phyloP scores from a whole-genome alignment of 2,888 invertebrate genomes.

The Rhagonycha fulva region DNA sequence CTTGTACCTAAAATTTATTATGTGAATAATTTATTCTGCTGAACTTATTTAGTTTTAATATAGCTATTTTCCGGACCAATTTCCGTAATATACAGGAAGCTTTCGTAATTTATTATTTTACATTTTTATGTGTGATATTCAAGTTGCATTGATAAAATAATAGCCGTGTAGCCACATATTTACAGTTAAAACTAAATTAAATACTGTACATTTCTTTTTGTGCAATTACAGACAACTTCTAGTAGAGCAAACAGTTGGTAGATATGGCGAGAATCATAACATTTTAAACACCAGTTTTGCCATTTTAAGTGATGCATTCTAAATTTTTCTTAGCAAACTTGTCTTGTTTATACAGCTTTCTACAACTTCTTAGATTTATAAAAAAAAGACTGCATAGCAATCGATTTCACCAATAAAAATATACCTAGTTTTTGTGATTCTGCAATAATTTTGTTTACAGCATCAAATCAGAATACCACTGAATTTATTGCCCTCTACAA shows the following conservation, averaged over 20 bases:
- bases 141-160: background rate
- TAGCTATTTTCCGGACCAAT: background rate
- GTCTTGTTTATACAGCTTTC: background rate
- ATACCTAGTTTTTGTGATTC: background rate
- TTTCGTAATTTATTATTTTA: background rate
- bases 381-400: background rate
- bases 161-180: background rate
- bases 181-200: background rate
- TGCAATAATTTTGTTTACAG: background rate
- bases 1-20: slow-evolving; percentile 65
- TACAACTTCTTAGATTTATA: background rate
- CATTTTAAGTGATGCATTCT: slow-evolving; percentile 1
- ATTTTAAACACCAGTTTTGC: background rate
- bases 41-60: no score
- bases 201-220: background rate
- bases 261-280: background rate
- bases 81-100: background rate
- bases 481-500: background rate
- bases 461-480: background rate
- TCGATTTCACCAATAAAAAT: background rate
- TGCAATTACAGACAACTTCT: background rate
- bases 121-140: background rate
- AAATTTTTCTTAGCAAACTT: background rate
- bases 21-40: background rate
- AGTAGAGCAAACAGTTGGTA: background rate